phyloP scores from a whole-genome alignment of 2,113 vertebrate genomes.

The Pelvicachromis taeniatus region DNA sequence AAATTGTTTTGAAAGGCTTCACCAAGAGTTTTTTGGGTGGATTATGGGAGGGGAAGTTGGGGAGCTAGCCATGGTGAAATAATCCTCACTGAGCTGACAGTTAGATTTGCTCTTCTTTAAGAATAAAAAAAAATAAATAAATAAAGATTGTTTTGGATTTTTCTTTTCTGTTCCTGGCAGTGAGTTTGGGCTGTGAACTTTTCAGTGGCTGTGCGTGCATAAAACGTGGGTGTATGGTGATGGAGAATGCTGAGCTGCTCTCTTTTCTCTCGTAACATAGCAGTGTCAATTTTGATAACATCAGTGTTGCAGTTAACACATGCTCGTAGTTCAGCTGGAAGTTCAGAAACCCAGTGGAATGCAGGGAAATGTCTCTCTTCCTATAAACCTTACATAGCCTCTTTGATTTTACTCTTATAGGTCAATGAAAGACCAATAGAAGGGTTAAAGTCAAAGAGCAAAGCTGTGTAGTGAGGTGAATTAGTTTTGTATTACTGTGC shows the following conservation, averaged over 20 bases:
- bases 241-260: constrained; percentile 30
- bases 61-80: constrained; percentile 70
- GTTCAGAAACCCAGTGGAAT: constrained; percentile 41
- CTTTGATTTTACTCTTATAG: constrained; percentile 48
- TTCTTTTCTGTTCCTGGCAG: constrained; percentile 48
- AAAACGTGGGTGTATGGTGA: constrained; percentile 22
- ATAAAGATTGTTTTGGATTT: constrained; percentile 55
- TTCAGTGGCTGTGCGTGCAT: constrained; percentile 21
- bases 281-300: constrained; percentile 55
- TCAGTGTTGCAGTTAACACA: constrained; percentile 60
- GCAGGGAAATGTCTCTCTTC: constrained; percentile 41
- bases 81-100: constrained; percentile 69
- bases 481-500: constrained; percentile 47
- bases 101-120: constrained; percentile 61
- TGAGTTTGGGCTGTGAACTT: constrained; percentile 45
- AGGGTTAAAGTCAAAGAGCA: constrained; percentile 3
- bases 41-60: constrained; percentile 79
- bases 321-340: constrained; percentile 58
- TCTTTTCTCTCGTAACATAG: constrained; percentile 37
- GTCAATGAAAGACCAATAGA: constrained; percentile 36
- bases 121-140: constrained; percentile 5
- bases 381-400: constrained; percentile 42
- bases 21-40: constrained; percentile 83
- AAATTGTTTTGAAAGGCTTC: constrained; percentile 98
- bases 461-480: constrained; percentile 31